Conservation (phyloP, 2,113 vertebrate genomes). For the Psittacus erithacus region DNA sequence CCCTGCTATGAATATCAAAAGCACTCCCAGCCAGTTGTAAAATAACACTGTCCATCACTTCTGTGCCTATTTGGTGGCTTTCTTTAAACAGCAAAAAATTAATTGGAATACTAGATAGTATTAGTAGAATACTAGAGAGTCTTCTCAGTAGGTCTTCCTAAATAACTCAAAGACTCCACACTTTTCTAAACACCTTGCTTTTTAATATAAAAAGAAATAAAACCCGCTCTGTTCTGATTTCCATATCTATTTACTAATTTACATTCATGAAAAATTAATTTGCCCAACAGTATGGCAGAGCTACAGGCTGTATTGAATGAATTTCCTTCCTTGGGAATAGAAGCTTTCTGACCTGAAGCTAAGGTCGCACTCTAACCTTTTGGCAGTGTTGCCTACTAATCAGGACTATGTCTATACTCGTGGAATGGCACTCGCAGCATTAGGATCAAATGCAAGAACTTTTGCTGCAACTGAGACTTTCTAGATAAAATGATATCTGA, state of each 20-base stretch:
- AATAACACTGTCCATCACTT: background rate
- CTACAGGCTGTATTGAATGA: background rate
- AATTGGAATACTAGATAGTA: background rate
- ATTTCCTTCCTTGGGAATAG: background rate
- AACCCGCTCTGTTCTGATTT: background rate
- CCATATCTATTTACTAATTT: background rate
- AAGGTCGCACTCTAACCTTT: background rate
- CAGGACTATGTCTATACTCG: background rate
- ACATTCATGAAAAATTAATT: background rate
- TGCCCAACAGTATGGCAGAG: background rate
- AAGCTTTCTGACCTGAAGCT: background rate
- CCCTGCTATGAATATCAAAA: background rate
- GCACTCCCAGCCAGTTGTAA: background rate
- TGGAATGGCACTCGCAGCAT: background rate
- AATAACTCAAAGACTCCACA: background rate
- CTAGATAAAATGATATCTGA: background rate
- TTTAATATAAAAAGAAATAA: background rate
- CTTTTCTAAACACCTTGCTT: background rate
- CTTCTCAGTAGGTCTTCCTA: background rate
- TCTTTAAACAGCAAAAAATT: background rate
- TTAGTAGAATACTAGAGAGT: background rate
- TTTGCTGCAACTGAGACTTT: background rate
- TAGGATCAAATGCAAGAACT: background rate
- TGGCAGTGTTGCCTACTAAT: background rate
- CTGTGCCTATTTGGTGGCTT: background rate